Evolutionary conservation across 1,140 invertebrate genomes (phyloP), one percentile per base, ranked within the genome.

Genomic region (Homarus americanus): DNA sequence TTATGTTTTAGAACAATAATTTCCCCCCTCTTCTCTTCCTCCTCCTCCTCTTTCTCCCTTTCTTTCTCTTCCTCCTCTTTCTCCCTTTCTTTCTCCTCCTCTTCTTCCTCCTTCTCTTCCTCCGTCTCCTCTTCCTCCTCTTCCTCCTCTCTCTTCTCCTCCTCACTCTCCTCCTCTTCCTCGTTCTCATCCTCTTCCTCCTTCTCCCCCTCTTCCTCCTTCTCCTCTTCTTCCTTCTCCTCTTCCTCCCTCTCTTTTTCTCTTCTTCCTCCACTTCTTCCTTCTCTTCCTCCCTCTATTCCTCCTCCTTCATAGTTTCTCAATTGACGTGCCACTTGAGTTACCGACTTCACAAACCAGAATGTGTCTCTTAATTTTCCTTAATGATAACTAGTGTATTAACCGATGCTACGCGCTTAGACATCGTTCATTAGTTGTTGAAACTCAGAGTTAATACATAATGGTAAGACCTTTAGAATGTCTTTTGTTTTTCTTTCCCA

Each of bases 251-350:
- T 12, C 49, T 40, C 3, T 34, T 53, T n/a, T 0, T 28, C 49
- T 82, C 58, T 40, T 63, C 53, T 28, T 82, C 80, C 20, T 58
- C 24, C 58, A 38, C 82, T 32, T 38, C 34, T 24, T 69, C 36
- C 24, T n/a, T 20, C 69, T 76, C 41, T 36, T 12, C 28, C 66
- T 53, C 38, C 38, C 66, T 38, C 20, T 34, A 40, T 9, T 41
- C 80, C n/a, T 63, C 17, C 36, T 72, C 44, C 4, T 84, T 17
- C 20, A 69, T 24, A 15, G 32, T 36, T n/a, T 75, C 32, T 66
- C 44, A 49, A n/a, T n/a, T n/a, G n/a, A n/a, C n/a, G n/a, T n/a
- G n/a, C n/a, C n/a, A n/a, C n/a, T n/a, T n/a, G n/a, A n/a, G n/a
- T n/a, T n/a, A n/a, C n/a, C n/a, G n/a, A n/a, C n/a, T n/a, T n/a